Evolutionary conservation across 2,888 invertebrate species (phyloP).

Genomic region (Pemphredon lugubris): DNA sequence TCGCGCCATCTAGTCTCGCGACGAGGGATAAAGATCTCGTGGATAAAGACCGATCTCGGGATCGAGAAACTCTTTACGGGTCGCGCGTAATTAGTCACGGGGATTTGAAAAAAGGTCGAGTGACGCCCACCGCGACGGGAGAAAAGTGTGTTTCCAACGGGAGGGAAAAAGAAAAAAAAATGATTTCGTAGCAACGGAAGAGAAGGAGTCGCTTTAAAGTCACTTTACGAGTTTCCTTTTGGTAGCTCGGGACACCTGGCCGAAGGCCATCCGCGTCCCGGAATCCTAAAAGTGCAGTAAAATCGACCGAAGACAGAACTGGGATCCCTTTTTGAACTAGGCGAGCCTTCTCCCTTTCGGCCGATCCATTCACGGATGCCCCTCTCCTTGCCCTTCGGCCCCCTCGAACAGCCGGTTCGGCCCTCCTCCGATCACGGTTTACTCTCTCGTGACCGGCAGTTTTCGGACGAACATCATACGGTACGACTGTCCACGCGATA

Average conservation of each 20-base stretch:
- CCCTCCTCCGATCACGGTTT: conserved; percentile 39
- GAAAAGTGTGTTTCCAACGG: not conserved
- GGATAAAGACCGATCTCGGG: too few relatives aligned
- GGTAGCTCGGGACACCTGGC: conserved; percentile 73
- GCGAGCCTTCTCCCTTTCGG: conserved; percentile 47
- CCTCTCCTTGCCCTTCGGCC: conserved; percentile 39
- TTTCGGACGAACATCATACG: not conserved
- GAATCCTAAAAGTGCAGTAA: conserved; percentile 75
- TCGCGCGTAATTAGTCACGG: too few relatives aligned
- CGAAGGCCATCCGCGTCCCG: conserved; percentile 68
- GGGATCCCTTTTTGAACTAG: conserved; percentile 58
- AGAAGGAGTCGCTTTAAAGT: conserved; percentile 66
- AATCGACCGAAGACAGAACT: conserved; percentile 69
- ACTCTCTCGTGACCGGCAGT: conserved; percentile 31
- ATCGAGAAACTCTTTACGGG: too few relatives aligned
- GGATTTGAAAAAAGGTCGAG: too few relatives aligned
- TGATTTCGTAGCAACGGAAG: conserved; percentile 53
- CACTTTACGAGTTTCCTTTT: conserved; percentile 72
- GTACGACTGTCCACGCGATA: not conserved
- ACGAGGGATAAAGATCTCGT: too few relatives aligned
- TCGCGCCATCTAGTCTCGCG: too few relatives aligned
- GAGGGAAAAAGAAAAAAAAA: conserved; percentile 29
- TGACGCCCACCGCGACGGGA: not conserved
- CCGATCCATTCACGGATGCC: conserved; percentile 70
- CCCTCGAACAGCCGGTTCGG: conserved; percentile 45